These are phyloP conservation scores for Pipra filicauda DNA, from an alignment of 2,113 vertebrate genomes.

Conservation along the genomic window DNA sequence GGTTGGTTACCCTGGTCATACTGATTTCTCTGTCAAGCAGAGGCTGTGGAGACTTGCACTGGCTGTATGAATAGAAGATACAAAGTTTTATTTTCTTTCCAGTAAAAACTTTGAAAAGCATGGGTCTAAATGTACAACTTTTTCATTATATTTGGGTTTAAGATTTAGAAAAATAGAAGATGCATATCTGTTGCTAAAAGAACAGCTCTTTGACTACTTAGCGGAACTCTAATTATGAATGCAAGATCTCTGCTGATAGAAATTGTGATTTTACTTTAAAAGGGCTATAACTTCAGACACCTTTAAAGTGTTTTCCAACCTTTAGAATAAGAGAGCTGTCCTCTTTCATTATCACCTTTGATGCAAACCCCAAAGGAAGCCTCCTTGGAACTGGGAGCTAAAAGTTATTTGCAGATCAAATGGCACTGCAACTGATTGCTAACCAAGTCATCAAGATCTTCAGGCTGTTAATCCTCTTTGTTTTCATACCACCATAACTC, in stretches of 20 bases:
- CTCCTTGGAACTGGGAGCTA: not conserved
- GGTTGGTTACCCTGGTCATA: not conserved
- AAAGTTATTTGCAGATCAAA: not conserved
- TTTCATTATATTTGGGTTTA: not conserved
- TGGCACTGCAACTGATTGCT: not conserved
- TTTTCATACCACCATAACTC: not conserved
- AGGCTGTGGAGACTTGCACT: not conserved
- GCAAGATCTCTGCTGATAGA: not conserved
- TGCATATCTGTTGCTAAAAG: not conserved
- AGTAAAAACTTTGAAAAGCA: not conserved
- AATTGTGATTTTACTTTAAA: not conserved
- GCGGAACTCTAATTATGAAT: not conserved
- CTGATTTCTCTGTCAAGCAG: not conserved
- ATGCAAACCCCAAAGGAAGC: not conserved
- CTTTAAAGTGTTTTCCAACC: not conserved
- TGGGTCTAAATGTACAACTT: not conserved
- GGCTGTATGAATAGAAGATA: not conserved
- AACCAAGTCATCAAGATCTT: not conserved
- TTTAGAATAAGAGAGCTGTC: not conserved
- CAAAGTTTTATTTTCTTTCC: not conserved
- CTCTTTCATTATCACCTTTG: not conserved
- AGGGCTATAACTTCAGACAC: not conserved
- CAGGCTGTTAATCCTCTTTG: not conserved
- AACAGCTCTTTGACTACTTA: not conserved
- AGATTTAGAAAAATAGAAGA: not conserved